phyloP scores from a whole-genome alignment of 2,113 vertebrate genomes.

The Pogona vitticeps region DNA sequence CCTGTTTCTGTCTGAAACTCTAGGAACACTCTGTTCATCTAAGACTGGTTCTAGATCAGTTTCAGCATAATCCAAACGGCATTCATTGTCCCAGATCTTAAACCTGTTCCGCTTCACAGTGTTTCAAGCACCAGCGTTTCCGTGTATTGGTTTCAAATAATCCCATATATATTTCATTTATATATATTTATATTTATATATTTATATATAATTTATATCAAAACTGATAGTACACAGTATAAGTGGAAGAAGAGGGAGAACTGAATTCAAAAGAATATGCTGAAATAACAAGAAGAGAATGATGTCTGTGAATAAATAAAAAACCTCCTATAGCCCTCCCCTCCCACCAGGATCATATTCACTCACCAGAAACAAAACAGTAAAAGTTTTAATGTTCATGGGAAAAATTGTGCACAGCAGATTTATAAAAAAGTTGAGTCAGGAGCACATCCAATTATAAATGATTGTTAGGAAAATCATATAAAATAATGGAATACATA shows the following conservation, averaged over 20 bases:
- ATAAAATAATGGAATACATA: slow-evolving; percentile 99
- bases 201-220: slow-evolving; percentile 83
- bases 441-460: slow-evolving; percentile 98
- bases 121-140: slow-evolving; percentile 99
- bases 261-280: slow-evolving; percentile 84
- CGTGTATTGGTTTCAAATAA: slow-evolving; percentile 90
- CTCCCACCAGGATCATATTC: slow-evolving; percentile 36
- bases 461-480: slow-evolving; percentile 91
- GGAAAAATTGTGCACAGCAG: slow-evolving; percentile 94
- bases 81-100: slow-evolving; percentile 81
- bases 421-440: slow-evolving; percentile 92
- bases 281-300: slow-evolving; percentile 82
- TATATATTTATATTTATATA: slow-evolving; percentile 85
- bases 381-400: slow-evolving; percentile 89
- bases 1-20: slow-evolving; percentile 57
- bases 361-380: slow-evolving; percentile 69
- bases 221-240: slow-evolving; percentile 88
- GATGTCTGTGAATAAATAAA: slow-evolving; percentile 95
- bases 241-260: slow-evolving; percentile 80
- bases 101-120: slow-evolving; percentile 91
- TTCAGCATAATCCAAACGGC: slow-evolving; percentile 76
- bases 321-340: slow-evolving; percentile 65
- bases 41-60: slow-evolving; percentile 72
- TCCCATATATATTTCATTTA: slow-evolving; percentile 87
- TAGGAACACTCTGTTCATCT: slow-evolving; percentile 69